phyloP scores from a whole-genome alignment of 2,888 invertebrate species.

The Rotaria magnacalcarata region DNA sequence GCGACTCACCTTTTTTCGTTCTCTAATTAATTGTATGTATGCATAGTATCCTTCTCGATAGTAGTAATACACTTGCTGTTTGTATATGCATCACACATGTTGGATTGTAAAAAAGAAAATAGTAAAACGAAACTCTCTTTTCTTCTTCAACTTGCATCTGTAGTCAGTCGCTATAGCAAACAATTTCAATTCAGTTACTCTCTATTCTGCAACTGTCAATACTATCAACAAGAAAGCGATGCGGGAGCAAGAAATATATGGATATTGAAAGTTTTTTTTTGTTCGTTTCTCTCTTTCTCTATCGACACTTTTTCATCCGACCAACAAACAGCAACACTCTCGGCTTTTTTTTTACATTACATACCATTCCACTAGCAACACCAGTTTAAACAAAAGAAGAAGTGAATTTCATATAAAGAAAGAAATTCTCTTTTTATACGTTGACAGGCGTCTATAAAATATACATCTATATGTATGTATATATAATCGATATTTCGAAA shows the following conservation, averaged over 20 bases:
- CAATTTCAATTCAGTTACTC: conserved; percentile 10
- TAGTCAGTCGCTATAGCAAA: conserved; percentile 29
- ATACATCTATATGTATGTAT: no score
- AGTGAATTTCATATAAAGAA: conserved; percentile 10
- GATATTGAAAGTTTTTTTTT: conserved; percentile 12
- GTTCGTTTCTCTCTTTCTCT: background rate
- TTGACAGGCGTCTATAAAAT: background rate
- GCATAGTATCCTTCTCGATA: background rate
- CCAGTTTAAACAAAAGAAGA: conserved; percentile 22
- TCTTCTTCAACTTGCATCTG: conserved; percentile 1
- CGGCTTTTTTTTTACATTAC: conserved; percentile 30
- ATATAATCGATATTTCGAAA: conserved; percentile 4
- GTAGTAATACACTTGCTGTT: background rate
- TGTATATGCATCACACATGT: conserved; percentile 7
- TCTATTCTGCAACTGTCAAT: conserved; percentile 17
- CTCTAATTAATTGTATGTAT: conserved; percentile 18
- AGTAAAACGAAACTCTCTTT: conserved; percentile 11
- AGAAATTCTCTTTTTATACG: conserved; percentile 17
- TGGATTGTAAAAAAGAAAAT: conserved; percentile 10
- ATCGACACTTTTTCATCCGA: conserved; percentile 31
- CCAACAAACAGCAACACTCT: conserved; percentile 18
- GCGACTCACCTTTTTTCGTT: background rate
- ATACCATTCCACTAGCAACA: background rate
- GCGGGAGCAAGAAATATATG: background rate
- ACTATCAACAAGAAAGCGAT: conserved; percentile 1